Evolutionary conservation across 2,888 invertebrate species (phyloP), one percentile per base, ranked within the genome.

Genomic region (Ochropleura leucogaster): DNA sequence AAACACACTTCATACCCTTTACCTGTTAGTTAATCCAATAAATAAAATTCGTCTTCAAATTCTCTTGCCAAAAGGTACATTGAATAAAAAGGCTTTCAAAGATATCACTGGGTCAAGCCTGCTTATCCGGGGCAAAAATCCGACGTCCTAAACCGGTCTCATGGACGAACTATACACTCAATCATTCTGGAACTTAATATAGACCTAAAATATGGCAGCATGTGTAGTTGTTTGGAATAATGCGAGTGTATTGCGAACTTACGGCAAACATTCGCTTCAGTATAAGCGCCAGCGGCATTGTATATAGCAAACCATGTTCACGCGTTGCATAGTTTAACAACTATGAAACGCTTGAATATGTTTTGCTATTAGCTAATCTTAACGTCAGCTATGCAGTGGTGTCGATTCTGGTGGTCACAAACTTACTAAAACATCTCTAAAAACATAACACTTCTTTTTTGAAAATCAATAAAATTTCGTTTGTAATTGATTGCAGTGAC

Each of bases 21-120:
- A 63, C 49, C 44, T 46, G 55, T 8, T 30, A 55, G n/a, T 68
- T 72, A 60, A 53, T 72, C 65, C 47, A 55, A 72, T 72, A 71
- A 72, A 14, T n/a, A 71, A 72, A 14, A n/a, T 79, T 44, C 63
- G 47, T 63, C 53, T 72, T 79, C 16, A 47, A 77, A 72, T 59
- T 70, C 46, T n/a, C 42, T 16, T 53, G n/a, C 30, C 42, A 49
- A 77, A 14, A 8, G 46, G 8, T 9, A 65, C 30, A 46, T 47
- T 60, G 46, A 59, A 46, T 47, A 51, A 63, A 30, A 66, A 51
- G n/a, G 40, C 49, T 72, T 72, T 46, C 53, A 79, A 70, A 66
- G 30, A 53, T 60, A 49, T 60, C 53, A 66, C 53, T 51, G 63
- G 59, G 40, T 63, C 44, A 55, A 69, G 6, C 7, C 20, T 40